A percentile compares a stretch with the other conserved stretches of the same genome.
Evolutionary conservation across 2,113 vertebrate species (phyloP).

Genomic region (Myotis yumanensis): DNA sequence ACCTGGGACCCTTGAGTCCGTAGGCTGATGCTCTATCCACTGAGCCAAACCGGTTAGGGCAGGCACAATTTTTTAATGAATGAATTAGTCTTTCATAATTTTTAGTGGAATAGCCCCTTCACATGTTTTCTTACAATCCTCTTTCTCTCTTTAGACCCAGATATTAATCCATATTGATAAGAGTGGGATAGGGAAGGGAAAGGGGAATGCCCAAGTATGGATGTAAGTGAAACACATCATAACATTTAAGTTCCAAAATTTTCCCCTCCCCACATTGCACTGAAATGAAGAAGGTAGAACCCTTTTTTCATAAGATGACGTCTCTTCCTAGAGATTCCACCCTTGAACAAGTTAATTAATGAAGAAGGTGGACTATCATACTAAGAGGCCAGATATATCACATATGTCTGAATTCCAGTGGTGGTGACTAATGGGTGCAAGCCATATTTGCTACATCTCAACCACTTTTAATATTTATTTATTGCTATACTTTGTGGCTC

Average conservation of each 20-base stretch:
- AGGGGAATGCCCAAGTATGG: not conserved
- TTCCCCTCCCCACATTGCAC: not conserved
- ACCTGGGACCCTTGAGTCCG: no score
- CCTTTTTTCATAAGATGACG: not conserved
- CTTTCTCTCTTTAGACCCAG: not conserved
- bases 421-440: not conserved
- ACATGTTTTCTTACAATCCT: not conserved
- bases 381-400: not conserved
- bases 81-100: not conserved
- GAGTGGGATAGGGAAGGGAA: not conserved
- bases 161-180: not conserved
- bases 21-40: no score
- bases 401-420: not conserved
- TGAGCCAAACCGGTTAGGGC: no score
- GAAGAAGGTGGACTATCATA: not conserved
- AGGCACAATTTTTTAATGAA: not conserved
- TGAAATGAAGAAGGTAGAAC: not conserved
- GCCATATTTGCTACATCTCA: not conserved
- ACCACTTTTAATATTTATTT: not conserved
- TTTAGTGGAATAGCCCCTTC: not conserved
- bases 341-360: not conserved
- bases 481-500: not conserved
- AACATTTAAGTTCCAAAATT: not conserved
- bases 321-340: not conserved
- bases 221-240: not conserved